phyloP scores from a whole-genome alignment of 2,113 vertebrate genomes.

The Cyanistes caeruleus region DNA sequence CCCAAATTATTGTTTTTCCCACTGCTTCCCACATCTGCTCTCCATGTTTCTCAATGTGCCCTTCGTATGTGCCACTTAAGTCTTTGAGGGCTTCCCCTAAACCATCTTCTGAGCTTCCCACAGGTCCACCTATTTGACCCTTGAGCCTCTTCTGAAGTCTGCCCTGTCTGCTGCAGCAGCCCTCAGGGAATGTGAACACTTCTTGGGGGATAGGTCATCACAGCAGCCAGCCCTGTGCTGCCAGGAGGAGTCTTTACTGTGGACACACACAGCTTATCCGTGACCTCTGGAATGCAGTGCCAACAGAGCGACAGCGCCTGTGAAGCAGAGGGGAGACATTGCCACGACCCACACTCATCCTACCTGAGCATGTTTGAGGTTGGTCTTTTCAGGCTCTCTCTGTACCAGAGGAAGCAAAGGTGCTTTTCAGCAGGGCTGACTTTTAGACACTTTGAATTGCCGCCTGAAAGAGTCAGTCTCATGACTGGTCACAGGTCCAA shows the following conservation, averaged over 20 bases:
- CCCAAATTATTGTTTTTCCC: not conserved
- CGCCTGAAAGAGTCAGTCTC: not conserved
- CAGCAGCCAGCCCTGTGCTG: not conserved
- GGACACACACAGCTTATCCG: not conserved
- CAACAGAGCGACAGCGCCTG: accelerated
- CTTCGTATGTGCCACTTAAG: not conserved
- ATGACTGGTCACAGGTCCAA: accelerated
- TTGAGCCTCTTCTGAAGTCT: not conserved
- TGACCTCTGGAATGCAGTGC: not conserved
- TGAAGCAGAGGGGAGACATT: not conserved
- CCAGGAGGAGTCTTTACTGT: not conserved
- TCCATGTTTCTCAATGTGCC: not conserved
- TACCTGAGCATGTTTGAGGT: not conserved
- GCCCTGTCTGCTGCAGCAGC: not conserved
- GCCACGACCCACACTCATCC: not conserved
- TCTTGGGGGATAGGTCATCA: not conserved
- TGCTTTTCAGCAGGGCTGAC: not conserved
- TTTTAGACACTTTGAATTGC: not conserved
- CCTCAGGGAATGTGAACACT: not conserved
- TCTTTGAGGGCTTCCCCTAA: not conserved
- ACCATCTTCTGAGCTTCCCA: not conserved
- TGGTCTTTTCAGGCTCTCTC: not conserved
- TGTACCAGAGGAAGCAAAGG: not conserved
- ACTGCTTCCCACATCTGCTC: not conserved
- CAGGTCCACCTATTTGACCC: not conserved